These are phyloP conservation scores for Rhorus exstirpatorius DNA, from an alignment of 2,888 invertebrate genomes.

Conservation along the genomic window DNA sequence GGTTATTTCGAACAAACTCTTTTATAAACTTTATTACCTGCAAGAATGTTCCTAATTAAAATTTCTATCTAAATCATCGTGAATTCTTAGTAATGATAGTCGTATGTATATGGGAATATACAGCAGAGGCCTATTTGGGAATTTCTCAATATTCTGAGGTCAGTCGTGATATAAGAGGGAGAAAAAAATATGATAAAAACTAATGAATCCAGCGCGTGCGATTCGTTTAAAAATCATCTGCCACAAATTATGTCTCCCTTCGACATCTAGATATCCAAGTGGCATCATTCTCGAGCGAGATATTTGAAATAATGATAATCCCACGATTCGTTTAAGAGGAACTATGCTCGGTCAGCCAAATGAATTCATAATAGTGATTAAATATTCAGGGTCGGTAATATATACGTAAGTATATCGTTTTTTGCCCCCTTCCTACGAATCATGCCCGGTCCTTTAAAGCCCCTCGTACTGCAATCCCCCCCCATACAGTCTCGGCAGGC, in stretches of 20 bases:
- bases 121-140: too few species aligned
- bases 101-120: too few species aligned
- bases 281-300: neutral
- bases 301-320: conserved; percentile 4
- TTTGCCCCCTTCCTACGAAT: conserved; percentile 74
- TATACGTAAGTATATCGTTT: conserved; percentile 71
- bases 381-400: conserved; percentile 83
- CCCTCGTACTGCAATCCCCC: conserved; percentile 74
- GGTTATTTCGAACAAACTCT: too few species aligned
- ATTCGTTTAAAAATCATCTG: neutral
- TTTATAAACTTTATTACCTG: too few species aligned
- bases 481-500: conserved; percentile 74
- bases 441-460: conserved; percentile 61
- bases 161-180: too few species aligned
- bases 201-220: too few species aligned
- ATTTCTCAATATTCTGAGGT: too few species aligned
- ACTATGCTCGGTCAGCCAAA: conserved; percentile 39
- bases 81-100: too few species aligned
- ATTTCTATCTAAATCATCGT: too few species aligned
- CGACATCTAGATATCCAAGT: neutral
- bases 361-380: conserved; percentile 83
- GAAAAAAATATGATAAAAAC: too few species aligned
- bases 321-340: conserved; percentile 2
- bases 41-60: too few species aligned
- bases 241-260: neutral